These are phyloP conservation scores for Taurulus bubalis DNA, from an alignment of 2,113 vertebrate species.

Conservation along the genomic window DNA sequence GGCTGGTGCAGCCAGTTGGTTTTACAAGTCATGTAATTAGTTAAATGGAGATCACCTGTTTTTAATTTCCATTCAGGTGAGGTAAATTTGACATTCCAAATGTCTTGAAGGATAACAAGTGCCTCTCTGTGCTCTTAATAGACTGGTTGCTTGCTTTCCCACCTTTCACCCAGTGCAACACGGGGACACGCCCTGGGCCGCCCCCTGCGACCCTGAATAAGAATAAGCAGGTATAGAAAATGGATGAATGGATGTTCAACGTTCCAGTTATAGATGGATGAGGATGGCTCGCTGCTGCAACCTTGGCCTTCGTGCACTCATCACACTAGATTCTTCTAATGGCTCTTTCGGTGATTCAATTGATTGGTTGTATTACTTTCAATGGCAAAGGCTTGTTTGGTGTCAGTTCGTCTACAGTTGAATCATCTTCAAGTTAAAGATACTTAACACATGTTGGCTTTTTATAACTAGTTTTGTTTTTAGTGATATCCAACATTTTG, in stretches of 20 bases:
- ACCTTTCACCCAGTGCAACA: constrained; percentile 22
- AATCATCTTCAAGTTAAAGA: constrained; percentile 1
- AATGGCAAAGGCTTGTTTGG: constrained; percentile 16
- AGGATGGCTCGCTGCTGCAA: constrained; percentile 31
- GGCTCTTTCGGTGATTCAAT: constrained; percentile 40
- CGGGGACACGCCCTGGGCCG: constrained; percentile 15
- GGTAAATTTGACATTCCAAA: constrained; percentile 5
- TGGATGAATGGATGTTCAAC: constrained; percentile 43
- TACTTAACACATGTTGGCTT: background rate
- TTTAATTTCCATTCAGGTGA: background rate
- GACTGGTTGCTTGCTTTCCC: constrained; percentile 1
- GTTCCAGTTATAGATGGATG: constrained; percentile 33
- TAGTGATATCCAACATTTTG: background rate
- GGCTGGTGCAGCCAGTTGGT: background rate
- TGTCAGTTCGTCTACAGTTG: constrained; percentile 11
- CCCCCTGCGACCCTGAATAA: constrained; percentile 44
- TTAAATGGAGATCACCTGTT: background rate
- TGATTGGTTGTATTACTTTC: constrained; percentile 47
- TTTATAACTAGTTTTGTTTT: background rate
- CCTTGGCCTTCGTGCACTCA: constrained; percentile 60
- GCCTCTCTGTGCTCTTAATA: background rate
- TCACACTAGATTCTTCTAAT: constrained; percentile 50
- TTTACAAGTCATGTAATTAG: background rate
- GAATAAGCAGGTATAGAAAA: constrained; percentile 52
- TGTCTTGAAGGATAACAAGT: background rate